Percentiles rank a stretch among this genome's conserved stretches.
These are phyloP conservation scores for Gymnobelideus leadbeateri DNA, from an alignment of 2,113 vertebrate genomes.

Conservation along the genomic window DNA sequence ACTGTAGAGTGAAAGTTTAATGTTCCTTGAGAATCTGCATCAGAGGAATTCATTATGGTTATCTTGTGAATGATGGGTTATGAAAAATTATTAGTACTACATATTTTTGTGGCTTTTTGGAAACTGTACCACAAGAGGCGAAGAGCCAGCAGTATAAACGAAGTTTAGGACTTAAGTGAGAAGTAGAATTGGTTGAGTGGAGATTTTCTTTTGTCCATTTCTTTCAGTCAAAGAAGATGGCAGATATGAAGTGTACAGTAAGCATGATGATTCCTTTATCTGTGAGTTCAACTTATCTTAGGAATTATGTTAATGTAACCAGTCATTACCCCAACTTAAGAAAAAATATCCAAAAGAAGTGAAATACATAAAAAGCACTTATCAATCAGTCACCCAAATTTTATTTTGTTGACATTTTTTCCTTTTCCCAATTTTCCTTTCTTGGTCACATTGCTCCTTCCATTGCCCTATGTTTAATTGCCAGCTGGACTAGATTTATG, in stretches of 20 bases:
- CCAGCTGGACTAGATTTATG: background rate
- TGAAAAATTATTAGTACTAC: slow-evolving; percentile 68
- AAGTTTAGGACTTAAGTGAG: slow-evolving; percentile 42
- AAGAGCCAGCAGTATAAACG: slow-evolving; percentile 48
- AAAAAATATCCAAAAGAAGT: background rate
- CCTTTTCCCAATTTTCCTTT: background rate
- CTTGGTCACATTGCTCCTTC: slow-evolving; percentile 4
- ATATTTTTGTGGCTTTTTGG: slow-evolving; percentile 72
- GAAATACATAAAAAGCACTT: background rate
- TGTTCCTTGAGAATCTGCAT: slow-evolving; percentile 66
- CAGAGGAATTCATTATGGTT: slow-evolving; percentile 68
- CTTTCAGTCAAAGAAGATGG: slow-evolving; percentile 43
- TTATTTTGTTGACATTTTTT: slow-evolving; percentile 8
- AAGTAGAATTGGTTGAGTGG: slow-evolving; percentile 46
- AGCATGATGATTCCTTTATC: background rate
- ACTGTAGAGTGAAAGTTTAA: slow-evolving; percentile 71
- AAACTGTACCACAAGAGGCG: slow-evolving; percentile 67
- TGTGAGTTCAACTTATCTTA: background rate
- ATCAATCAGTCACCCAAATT: background rate
- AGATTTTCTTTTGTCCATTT: slow-evolving; percentile 48
- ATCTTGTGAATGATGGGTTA: slow-evolving; percentile 73
- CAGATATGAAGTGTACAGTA: background rate
- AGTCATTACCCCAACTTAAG: background rate
- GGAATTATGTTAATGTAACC: background rate
- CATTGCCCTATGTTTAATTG: background rate